Conservation (phyloP, 2,113 vertebrate species). For the Burhinus bistriatus region DNA sequence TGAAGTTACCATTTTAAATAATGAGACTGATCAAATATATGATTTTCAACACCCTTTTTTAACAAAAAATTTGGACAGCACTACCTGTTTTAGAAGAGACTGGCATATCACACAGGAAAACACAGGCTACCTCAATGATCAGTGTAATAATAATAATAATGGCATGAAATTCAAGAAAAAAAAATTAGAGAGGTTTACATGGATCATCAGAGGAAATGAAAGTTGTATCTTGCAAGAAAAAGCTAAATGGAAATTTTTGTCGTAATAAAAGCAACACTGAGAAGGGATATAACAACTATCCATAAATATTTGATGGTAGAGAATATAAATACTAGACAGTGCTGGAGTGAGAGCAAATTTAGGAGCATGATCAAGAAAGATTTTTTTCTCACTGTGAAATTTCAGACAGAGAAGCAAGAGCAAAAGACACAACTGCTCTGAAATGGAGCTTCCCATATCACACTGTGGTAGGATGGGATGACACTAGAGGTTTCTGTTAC, state of each 20-base stretch:
- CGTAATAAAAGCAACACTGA: background rate
- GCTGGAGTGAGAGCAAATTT: background rate
- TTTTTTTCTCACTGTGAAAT: background rate
- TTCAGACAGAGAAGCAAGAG: background rate
- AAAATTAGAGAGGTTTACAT: background rate
- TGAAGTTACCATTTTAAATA: background rate
- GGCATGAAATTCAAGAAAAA: background rate
- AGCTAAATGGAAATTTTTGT: background rate
- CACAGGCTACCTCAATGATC: background rate
- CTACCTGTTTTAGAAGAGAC: background rate
- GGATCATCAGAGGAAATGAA: background rate
- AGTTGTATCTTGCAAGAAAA: background rate
- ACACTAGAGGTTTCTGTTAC: background rate
- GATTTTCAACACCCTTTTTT: background rate
- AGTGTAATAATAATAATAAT: background rate
- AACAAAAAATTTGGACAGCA: background rate
- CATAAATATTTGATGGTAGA: background rate
- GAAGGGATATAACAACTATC: background rate
- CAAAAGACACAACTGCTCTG: background rate
- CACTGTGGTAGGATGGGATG: background rate
- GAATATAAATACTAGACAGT: background rate
- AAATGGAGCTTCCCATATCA: background rate
- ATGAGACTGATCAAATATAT: background rate
- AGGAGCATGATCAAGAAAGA: background rate
- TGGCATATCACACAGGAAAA: background rate